Evolutionary conservation across 2,797 vertebrate genomes (phyloP).

Genomic region (Coregonus ussuriensis): DNA sequence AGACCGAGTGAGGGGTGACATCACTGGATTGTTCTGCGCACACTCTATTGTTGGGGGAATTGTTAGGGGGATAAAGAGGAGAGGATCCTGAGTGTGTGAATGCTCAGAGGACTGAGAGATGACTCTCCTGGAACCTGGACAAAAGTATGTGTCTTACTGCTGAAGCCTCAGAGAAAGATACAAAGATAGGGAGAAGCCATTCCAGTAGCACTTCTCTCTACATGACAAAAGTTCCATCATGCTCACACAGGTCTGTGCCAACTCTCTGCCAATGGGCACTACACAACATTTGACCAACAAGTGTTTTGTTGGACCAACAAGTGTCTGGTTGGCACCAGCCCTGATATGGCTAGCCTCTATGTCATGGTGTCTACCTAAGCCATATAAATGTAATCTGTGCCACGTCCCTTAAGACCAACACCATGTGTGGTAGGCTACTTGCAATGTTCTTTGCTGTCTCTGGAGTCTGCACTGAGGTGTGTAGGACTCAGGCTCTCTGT

Average conservation of each 20-base stretch:
- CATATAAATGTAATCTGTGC: too few species aligned
- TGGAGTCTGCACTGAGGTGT: too few species aligned
- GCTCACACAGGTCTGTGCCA: conserved; percentile 20
- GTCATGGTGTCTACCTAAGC: too few species aligned
- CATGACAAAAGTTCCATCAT: neutral
- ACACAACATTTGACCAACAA: conserved; percentile 33
- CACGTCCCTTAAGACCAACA: too few species aligned
- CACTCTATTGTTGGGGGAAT: conserved; percentile 30
- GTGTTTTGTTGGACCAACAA: too few species aligned
- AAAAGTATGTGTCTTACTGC: neutral
- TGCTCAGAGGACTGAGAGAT: conserved; percentile 18
- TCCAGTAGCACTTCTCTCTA: neutral
- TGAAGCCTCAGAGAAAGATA: neutral
- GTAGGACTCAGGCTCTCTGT: too few species aligned
- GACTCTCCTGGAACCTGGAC: conserved; percentile 5
- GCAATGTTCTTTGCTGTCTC: too few species aligned
- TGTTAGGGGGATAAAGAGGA: conserved; percentile 20
- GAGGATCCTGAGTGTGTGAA: conserved; percentile 29
- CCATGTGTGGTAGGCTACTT: too few species aligned
- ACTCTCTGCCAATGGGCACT: conserved; percentile 54
- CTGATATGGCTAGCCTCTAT: too few species aligned
- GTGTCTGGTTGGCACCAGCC: too few species aligned
- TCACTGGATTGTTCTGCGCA: conserved; percentile 38
- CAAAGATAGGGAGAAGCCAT: neutral
- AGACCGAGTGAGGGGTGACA: conserved; percentile 45